Base-by-base conservation (phyloP, 2,888 invertebrate genomes). In the Tenodera sinensis region DNA sequence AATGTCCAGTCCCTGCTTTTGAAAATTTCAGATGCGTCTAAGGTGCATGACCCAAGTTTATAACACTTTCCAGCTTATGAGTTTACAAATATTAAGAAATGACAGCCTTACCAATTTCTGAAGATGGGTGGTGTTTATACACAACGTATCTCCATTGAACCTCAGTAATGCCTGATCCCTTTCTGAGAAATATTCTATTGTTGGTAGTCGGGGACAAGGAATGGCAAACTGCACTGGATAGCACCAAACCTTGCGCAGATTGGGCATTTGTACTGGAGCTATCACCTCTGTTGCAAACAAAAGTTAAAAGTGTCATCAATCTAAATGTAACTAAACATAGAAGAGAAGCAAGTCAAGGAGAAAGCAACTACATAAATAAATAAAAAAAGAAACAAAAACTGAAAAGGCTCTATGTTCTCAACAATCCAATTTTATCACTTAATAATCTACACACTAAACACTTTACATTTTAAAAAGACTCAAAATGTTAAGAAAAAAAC, bases 201-300 rank as follows among this genome's bases (percentile, higher is more conserved):
- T 95, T 15, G 98, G 98, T 92, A 98, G 95, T 87, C 98, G 95
- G 3, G 98, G 98, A 91, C 97, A 96, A 90, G 97, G 95, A 12
- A 88, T 88, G 82, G 97, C 96, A 94, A 98, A 97, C 94, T 98
- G 98, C 90, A 98, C 96, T 3, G 99, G 98, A 93, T 99, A 99
- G 94, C 99, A 99, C 96, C 98, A 97, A 90, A 98, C 98, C 93
- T 98, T 98, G 91, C 98, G 96, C 20, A 97, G 94, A 85, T 96
- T 96, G 83, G 96, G 96, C 91, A 96, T 96, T 90, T 96, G 95
- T 28, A 92, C 90, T 42, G 92, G 91, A 84, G 91, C 89, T 54
- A 90, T 90, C 87, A 92, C 91, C 89, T 92, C 92, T 92, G 90
- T n/a, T 85, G 88, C 47, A 88, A 83, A 90, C 88, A 88, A 89